These are phyloP conservation scores for Uropetala carovei DNA, from an alignment of 2,888 invertebrate species.

Conservation along the genomic window DNA sequence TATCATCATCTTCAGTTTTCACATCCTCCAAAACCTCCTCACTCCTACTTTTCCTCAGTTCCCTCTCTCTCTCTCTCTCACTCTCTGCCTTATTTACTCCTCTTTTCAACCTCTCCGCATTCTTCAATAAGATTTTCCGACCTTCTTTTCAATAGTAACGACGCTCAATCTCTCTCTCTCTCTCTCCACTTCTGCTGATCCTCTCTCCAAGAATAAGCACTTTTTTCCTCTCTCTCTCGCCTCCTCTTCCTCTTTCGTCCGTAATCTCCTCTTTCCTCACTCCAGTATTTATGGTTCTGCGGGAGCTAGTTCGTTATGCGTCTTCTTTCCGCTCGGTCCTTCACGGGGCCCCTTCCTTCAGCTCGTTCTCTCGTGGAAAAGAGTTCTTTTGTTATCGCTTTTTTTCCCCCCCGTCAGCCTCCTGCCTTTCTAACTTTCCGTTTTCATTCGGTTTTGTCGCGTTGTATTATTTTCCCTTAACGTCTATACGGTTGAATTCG, in stretches of 20 bases:
- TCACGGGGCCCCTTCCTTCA: no score
- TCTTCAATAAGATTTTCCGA: slow-evolving; percentile 6
- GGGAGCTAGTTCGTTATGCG: no score
- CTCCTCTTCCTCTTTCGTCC: not conserved
- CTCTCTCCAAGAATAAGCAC: not conserved
- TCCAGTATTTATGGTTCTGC: not conserved
- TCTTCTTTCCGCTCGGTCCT: no score
- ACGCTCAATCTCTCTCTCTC: not conserved
- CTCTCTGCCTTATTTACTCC: not conserved
- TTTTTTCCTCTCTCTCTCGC: not conserved
- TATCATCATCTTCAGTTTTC: not conserved
- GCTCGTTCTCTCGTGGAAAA: no score
- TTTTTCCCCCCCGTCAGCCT: no score
- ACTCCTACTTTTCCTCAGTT: not conserved
- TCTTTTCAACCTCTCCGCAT: not conserved
- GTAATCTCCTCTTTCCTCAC: not conserved
- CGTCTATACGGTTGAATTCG: no score
- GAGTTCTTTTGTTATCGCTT: no score
- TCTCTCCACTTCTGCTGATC: not conserved
- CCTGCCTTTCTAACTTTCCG: no score
- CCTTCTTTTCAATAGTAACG: not conserved
- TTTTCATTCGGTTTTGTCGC: no score
- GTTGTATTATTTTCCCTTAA: no score
- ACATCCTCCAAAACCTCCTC: not conserved
- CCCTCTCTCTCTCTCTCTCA: not conserved